A percentile compares a stretch with the other conserved stretches of the same genome.
These are phyloP conservation scores for Speoplatyrhinus poulsoni DNA, from an alignment of 2,113 vertebrate species.

Conservation along the genomic window DNA sequence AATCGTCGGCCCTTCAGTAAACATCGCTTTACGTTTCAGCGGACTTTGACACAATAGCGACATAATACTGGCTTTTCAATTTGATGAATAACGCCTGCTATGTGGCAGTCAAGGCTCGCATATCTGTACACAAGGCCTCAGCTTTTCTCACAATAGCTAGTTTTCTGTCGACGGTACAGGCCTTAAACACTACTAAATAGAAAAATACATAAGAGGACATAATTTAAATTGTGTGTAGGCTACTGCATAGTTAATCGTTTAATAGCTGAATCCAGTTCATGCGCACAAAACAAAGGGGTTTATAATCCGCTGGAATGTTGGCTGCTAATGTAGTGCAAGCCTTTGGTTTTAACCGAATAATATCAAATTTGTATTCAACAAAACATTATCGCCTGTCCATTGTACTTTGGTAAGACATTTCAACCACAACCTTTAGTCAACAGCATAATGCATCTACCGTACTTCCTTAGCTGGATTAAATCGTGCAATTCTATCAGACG, in stretches of 20 bases:
- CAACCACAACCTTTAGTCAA: conserved; percentile 47
- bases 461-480: conserved; percentile 63
- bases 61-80: conserved; percentile 31
- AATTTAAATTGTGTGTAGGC: conserved; percentile 40
- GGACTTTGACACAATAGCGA: conserved; percentile 40
- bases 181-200: conserved; percentile 42
- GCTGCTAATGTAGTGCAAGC: conserved; percentile 54
- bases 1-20: conserved; percentile 31
- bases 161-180: conserved; percentile 58
- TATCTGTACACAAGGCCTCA: conserved; percentile 69
- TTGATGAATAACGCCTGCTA: conserved; percentile 57
- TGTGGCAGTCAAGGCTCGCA: conserved; percentile 52
- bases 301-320: conserved; percentile 75
- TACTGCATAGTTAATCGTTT: conserved; percentile 69
- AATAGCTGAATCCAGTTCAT: conserved; percentile 60
- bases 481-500: conserved; percentile 62
- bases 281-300: conserved; percentile 73
- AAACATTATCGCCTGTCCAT: conserved; percentile 14
- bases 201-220: conserved; percentile 48
- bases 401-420: conserved; percentile 13
- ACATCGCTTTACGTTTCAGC: conserved; percentile 5
- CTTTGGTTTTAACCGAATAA: conserved; percentile 26
- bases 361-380: conserved; percentile 45
- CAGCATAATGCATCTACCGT: conserved; percentile 52
- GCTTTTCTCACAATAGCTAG: conserved; percentile 21